Conservation (phyloP, 2,888 invertebrate genomes). For the Sarcophaga rosellei region DNA sequence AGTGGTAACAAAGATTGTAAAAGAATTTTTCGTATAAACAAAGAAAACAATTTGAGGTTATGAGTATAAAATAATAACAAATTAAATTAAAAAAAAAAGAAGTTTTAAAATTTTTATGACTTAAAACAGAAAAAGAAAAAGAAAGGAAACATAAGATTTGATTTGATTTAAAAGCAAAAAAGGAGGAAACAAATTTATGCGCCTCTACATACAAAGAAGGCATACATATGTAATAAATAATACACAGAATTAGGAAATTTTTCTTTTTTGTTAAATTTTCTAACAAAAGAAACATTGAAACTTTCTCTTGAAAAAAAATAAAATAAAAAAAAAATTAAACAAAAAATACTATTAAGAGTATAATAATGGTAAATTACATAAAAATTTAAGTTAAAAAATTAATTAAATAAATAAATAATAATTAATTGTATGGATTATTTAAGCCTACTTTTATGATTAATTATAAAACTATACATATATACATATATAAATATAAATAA, state of each 20-base stretch:
- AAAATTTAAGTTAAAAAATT: constrained; percentile 35
- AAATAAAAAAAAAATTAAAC: background rate
- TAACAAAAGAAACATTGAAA: constrained; percentile 59
- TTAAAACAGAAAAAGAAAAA: constrained; percentile 10
- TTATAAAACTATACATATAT: constrained; percentile 70
- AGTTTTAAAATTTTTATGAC: too few species aligned
- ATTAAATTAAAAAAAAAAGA: too few species aligned
- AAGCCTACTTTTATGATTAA: constrained; percentile 70
- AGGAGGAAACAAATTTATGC: constrained; percentile 19
- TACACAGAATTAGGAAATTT: constrained; percentile 40
- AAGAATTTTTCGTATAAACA: background rate
- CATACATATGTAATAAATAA: constrained; percentile 34
- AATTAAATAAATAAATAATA: constrained; percentile 59
- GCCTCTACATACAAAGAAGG: constrained; percentile 36
- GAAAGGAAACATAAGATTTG: constrained; percentile 22
- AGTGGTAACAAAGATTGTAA: too few species aligned
- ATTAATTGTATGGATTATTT: constrained; percentile 62
- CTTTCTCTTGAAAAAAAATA: constrained; percentile 57
- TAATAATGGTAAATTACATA: too few species aligned
- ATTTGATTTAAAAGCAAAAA: constrained; percentile 15
- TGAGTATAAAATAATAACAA: too few species aligned
- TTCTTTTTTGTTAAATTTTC: constrained; percentile 24
- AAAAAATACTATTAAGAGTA: too few species aligned
- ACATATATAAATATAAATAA: constrained; percentile 67
- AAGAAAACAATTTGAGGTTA: background rate